Conservation (phyloP, 1,140 invertebrate species). For the Drosophila leontia region DNA sequence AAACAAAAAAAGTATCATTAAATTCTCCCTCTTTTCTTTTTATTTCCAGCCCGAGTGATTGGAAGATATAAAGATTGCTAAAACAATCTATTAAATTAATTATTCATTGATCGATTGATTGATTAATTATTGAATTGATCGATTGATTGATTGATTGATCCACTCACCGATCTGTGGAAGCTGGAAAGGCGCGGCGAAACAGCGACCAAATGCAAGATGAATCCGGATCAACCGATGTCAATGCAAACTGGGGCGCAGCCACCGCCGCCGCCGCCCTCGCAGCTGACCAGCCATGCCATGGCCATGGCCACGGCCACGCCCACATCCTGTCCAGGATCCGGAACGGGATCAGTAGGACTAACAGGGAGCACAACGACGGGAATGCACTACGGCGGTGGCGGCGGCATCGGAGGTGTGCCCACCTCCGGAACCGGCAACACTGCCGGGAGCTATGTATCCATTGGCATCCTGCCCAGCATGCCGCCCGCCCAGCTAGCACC, state of each 20-base stretch:
- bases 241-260: slow-evolving; percentile 63
- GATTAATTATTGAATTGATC: not conserved
- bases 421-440: slow-evolving; percentile 47
- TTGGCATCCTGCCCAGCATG: slow-evolving; percentile 68
- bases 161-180: slow-evolving; percentile 12
- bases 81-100: too few relatives aligned
- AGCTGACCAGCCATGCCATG: slow-evolving; percentile 48
- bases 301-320: slow-evolving; percentile 18
- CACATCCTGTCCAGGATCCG: slow-evolving; percentile 5
- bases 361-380: slow-evolving; percentile 1
- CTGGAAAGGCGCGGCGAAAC: slow-evolving; percentile 30
- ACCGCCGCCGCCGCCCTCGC: slow-evolving; percentile 64
- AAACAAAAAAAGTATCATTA: too few relatives aligned
- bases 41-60: not conserved
- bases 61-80: too few relatives aligned
- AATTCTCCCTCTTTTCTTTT: not conserved
- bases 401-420: slow-evolving; percentile 24
- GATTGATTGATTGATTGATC: slow-evolving; percentile 1
- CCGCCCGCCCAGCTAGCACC: slow-evolving; percentile 42
- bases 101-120: not conserved
- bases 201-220: slow-evolving; percentile 75
- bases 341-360: not conserved
- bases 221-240: slow-evolving; percentile 67
- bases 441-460: slow-evolving; percentile 61
- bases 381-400: not conserved